Base-by-base conservation (phyloP, 2,888 invertebrate genomes). In the Drosophila anomalata region DNA sequence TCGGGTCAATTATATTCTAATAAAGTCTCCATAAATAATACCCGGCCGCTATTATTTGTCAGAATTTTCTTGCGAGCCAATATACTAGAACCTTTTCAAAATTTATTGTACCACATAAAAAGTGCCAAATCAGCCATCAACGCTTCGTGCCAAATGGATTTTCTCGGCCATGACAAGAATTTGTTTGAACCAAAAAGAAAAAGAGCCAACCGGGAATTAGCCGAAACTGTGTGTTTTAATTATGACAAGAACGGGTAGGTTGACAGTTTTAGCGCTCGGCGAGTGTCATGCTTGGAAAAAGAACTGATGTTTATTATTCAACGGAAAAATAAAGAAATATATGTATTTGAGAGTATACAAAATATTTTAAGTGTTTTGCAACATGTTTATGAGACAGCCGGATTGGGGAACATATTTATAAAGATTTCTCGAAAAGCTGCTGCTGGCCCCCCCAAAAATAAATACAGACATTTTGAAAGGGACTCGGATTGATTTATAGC, bases 401-500 rank as follows among this genome's bases (percentile, higher is more conserved):
- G 61, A 59, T 47, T 48, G 33, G 22, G 26, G 55, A 41, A 57
- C 47, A 62, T 58, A 70, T 56, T 22, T 56, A 56, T 53, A 50
- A 31, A 54, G 48, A 56, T 52, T 44, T 60, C 60, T 48, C 63
- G 66, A 71, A 77, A 72, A 68, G 71, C 71, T 68, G 29, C 26
- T 26, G 26, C 26, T 17, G 17, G 17, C 22, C 5, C 54, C 61
- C 66, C 70, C 72, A 22, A 53, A 66, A 65, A 65, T 66, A 52
- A 65, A 65, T 39, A 73, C 72, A 75, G 65, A 62, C 61, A 50
- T 62, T 62, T 62, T 63, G 48, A 74, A 70, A 70, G 75, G 86
- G 76, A 74, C 77, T 41, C 51, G 74, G 86, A 91, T 90, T 90
- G 90, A 90, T 90, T 90, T 90, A 90, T 90, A 83, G 75, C 72